These are phyloP conservation scores for Lophura nycthemera DNA, from an alignment of 2,113 vertebrate species.

Conservation along the genomic window DNA sequence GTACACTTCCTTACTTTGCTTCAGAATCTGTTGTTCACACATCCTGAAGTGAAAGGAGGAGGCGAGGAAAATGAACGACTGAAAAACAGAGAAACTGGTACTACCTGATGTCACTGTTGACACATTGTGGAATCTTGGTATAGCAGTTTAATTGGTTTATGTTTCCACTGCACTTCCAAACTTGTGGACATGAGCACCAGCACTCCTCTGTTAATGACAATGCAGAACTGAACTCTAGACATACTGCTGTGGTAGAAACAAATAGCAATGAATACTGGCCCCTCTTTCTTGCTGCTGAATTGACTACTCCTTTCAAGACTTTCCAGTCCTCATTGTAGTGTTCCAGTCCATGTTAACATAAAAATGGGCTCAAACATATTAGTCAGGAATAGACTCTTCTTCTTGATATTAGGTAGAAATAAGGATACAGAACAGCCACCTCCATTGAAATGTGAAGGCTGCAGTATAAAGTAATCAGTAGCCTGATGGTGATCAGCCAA, in stretches of 20 bases:
- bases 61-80: too few relatives aligned
- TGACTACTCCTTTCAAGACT: not conserved
- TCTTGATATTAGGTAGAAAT: not conserved
- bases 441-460: not conserved
- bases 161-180: too few relatives aligned
- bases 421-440: not conserved
- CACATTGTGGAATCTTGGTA: too few relatives aligned
- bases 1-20: too few relatives aligned
- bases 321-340: not conserved
- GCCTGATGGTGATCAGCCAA: not conserved
- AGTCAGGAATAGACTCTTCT: not conserved
- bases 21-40: too few relatives aligned
- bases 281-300: not conserved
- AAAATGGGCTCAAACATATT: not conserved
- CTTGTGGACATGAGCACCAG: too few relatives aligned
- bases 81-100: too few relatives aligned
- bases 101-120: too few relatives aligned
- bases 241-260: not conserved
- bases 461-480: not conserved
- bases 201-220: too few relatives aligned
- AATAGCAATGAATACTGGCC: not conserved
- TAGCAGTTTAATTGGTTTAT: too few relatives aligned
- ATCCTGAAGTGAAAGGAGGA: too few relatives aligned
- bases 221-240: not conserved
- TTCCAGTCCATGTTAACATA: not conserved